Evolutionary conservation across 2,888 invertebrate species (phyloP), one percentile per base, ranked within the genome.

Genomic region (Lamproptera curius): DNA sequence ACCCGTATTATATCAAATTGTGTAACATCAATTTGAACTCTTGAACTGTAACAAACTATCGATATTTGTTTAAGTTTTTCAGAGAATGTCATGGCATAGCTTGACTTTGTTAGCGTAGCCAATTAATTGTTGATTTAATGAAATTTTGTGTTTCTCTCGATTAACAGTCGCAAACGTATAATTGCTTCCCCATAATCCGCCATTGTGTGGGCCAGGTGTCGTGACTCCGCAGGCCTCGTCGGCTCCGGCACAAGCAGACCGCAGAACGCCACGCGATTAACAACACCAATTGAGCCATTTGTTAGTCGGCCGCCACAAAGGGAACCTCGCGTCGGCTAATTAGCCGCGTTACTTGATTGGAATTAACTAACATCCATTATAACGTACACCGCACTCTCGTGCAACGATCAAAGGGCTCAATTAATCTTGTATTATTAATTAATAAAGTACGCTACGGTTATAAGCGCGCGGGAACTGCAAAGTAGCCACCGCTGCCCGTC

Each of bases 281-380:
- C 77, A 74, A 78, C 77, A 70, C 67, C 76, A 76, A 85, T 86
- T 80, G 85, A 85, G 79, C 67, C 77, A 83, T 86, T 83, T 78
- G 73, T 84, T 75, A 79, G 61, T 70, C 77, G 79, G 79, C 55
- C 63, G 59, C 67, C 70, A 85, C 82, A 86, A 84, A 86, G 85
- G 70, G 67, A 63, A 57, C 51, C 67, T 73, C 65, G 78, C 78
- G 82, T 77, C 80, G 73, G 77, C 73, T 85, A 86, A 86, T 85
- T 85, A 84, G 82, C 65, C 65, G 70, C 74, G 82, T 82, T 84
- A 81, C 86, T 83, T 84, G 82, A 86, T 85, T 83, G 83, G 80
- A 86, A 85, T 82, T 83, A 79, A 67, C 71, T 71, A 44, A 76
- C 77, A 79, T 82, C 80, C 76, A 74, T 81, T 78, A 78, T 81